phyloP scores from a whole-genome alignment of 2,113 vertebrate species.

The Bos javanicus region DNA sequence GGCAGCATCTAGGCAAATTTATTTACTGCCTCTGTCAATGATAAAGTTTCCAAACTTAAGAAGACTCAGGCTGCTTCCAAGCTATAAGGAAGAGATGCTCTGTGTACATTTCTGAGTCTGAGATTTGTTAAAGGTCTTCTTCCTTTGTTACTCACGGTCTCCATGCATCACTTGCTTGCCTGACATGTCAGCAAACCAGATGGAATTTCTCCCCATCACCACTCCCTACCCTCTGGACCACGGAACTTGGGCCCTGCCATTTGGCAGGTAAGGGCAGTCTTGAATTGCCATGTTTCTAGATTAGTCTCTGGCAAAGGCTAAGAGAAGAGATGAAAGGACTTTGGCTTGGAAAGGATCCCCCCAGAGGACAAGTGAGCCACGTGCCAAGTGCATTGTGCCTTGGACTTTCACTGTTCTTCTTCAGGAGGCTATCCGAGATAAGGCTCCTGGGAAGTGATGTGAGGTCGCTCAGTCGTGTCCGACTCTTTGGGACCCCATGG shows the following conservation, averaged over 20 bases:
- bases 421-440: neutral
- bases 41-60: neutral
- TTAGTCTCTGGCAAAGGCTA: neutral
- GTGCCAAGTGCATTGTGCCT: fast-evolving
- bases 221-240: neutral
- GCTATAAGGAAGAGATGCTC: neutral
- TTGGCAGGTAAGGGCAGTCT: neutral
- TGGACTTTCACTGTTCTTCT: neutral
- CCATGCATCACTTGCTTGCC: neutral
- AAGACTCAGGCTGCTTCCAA: neutral
- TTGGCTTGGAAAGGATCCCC: neutral
- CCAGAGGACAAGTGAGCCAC: neutral
- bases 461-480: too few species aligned
- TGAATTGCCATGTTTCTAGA: neutral
- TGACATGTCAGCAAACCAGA: neutral
- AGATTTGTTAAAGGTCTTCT: neutral
- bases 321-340: neutral
- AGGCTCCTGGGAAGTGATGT: neutral
- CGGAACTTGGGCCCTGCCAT: neutral
- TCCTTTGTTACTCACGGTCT: neutral
- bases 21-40: conserved; percentile 25
- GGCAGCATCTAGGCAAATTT: neutral
- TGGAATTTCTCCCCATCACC: neutral
- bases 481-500: too few species aligned
- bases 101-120: neutral